phyloP scores from a whole-genome alignment of 2,113 vertebrate genomes.

The Dicaeum eximium region DNA sequence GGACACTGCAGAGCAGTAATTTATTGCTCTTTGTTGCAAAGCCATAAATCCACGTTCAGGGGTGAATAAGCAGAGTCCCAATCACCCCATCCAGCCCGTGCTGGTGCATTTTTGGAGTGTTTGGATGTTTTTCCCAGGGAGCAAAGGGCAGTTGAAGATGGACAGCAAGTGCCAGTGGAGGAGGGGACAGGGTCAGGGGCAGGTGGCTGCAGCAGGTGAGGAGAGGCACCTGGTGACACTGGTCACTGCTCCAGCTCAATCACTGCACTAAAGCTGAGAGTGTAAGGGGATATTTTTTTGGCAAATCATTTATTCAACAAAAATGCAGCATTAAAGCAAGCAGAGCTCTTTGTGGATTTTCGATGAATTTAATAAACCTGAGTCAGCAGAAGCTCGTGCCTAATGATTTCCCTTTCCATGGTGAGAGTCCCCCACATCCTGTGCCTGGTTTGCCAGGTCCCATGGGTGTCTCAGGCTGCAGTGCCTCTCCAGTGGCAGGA shows the following conservation, averaged over 20 bases:
- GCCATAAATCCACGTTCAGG: neutral
- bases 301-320: neutral
- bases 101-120: neutral
- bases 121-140: neutral
- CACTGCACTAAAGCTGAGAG: neutral
- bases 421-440: neutral
- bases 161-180: neutral
- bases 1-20: constrained; percentile 4
- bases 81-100: neutral
- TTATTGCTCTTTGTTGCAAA: constrained; percentile 15
- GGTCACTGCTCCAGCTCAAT: neutral
- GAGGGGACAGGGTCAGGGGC: neutral
- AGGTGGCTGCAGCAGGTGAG: neutral
- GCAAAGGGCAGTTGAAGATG: neutral
- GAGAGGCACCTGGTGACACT: neutral
- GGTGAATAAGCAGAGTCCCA: neutral
- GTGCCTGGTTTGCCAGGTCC: neutral
- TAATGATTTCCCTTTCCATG: neutral
- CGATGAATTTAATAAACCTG: neutral
- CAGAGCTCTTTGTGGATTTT: neutral
- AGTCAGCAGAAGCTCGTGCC: neutral
- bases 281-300: neutral
- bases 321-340: neutral
- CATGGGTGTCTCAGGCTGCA: neutral
- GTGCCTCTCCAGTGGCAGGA: neutral